phyloP scores from a whole-genome alignment of 2,888 invertebrate genomes.

The Agrochola circellaris region DNA sequence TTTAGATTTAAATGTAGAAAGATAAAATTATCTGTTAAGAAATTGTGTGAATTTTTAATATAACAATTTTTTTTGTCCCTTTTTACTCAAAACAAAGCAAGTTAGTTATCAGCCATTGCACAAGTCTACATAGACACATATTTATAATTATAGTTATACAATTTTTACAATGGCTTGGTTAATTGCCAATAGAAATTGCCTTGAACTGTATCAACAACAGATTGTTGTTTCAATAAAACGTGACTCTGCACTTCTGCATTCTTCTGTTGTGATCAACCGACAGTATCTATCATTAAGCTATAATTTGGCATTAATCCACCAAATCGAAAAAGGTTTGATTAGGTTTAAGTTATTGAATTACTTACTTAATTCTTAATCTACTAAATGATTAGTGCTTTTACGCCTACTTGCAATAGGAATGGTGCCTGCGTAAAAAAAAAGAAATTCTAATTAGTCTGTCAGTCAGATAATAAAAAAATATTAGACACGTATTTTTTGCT shows the following conservation, averaged over 20 bases:
- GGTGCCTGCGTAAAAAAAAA: too few species aligned
- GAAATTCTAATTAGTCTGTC: too few species aligned
- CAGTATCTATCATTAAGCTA: not conserved
- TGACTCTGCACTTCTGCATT: constrained; percentile 21
- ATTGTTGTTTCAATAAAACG: not conserved
- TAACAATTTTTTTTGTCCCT: not conserved
- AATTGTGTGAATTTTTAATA: not conserved
- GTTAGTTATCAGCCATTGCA: constrained; percentile 8
- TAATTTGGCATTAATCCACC: constrained; percentile 11
- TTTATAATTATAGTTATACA: not conserved
- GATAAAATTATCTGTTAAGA: not conserved
- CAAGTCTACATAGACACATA: not conserved
- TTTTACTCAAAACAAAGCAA: not conserved
- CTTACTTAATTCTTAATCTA: too few species aligned
- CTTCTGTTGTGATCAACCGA: constrained; percentile 1
- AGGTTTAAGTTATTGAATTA: not conserved
- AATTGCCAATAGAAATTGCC: constrained; percentile 42
- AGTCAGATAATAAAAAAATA: too few species aligned
- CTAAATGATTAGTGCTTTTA: not conserved
- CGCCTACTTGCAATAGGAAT: not conserved
- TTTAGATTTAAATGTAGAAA: not conserved
- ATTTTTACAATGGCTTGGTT: constrained; percentile 18
- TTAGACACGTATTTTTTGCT: too few species aligned
- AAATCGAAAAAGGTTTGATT: not conserved
- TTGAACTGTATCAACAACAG: constrained; percentile 27